These are phyloP conservation scores for Acropternis orthonyx DNA, from an alignment of 2,797 vertebrate species.

Conservation along the genomic window DNA sequence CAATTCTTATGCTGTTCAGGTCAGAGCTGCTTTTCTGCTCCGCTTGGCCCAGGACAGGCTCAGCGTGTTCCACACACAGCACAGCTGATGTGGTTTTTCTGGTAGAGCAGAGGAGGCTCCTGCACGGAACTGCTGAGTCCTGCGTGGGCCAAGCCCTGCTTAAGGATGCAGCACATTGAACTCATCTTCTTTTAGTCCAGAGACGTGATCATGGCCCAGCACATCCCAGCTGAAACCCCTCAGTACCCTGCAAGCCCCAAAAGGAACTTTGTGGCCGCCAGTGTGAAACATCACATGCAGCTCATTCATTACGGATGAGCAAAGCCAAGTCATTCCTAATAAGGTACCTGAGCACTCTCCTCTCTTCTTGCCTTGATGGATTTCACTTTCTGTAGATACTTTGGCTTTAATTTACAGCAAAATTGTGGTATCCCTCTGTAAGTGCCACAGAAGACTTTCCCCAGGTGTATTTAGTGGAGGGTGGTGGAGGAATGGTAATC, in stretches of 20 bases:
- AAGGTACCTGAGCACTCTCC: not conserved
- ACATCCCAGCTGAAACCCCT: not conserved
- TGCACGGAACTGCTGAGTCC: not conserved
- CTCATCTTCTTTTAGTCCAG: not conserved
- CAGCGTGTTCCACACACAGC: rapidly evolving
- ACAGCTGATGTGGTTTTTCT: not conserved
- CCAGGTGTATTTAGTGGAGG: not conserved
- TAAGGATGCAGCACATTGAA: not conserved
- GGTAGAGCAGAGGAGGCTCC: not conserved
- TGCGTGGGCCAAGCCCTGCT: rapidly evolving
- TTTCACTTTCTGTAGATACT: not conserved
- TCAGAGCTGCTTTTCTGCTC: not conserved
- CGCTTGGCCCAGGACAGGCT: not conserved
- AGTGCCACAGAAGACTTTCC: not conserved
- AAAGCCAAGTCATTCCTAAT: not conserved
- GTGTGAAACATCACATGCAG: not conserved
- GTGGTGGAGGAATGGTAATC: not conserved
- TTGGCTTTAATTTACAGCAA: not conserved
- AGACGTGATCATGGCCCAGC: not conserved
- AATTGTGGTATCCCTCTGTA: not conserved
- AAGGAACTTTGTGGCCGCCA: not conserved
- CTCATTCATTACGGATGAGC: not conserved
- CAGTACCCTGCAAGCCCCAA: not conserved
- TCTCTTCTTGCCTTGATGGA: not conserved
- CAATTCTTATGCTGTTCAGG: not conserved